These are phyloP conservation scores for Aegithalos caudatus DNA, from an alignment of 2,113 vertebrate species.

Conservation along the genomic window DNA sequence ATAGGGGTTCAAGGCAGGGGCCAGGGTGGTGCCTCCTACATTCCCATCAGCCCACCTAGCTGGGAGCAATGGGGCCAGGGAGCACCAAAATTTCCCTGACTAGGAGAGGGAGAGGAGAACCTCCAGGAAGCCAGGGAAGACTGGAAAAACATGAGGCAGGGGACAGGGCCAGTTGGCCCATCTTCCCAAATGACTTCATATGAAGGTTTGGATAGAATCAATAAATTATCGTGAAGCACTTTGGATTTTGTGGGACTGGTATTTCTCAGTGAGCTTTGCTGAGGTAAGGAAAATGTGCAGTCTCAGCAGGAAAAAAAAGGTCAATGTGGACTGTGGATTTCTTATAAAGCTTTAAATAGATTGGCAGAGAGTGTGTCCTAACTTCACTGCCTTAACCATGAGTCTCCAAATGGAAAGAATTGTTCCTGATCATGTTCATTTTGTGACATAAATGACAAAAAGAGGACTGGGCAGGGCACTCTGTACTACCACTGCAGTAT, in stretches of 20 bases:
- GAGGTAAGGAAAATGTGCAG: neutral
- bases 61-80: neutral
- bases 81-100: neutral
- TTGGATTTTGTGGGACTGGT: neutral
- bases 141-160: neutral
- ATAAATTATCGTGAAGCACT: neutral
- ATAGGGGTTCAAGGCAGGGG: accelerated
- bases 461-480: accelerated
- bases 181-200: neutral
- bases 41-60: accelerated
- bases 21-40: neutral
- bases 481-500: neutral
- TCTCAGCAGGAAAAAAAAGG: neutral
- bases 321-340: accelerated
- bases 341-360: neutral
- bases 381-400: neutral
- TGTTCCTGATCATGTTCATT: neutral
- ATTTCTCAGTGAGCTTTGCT: neutral
- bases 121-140: neutral
- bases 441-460: neutral
- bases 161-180: neutral
- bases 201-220: neutral
- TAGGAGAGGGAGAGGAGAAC: neutral
- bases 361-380: neutral
- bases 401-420: neutral